Conservation (phyloP, 1,140 invertebrate species). For the Psilanteris sp. region DNA sequence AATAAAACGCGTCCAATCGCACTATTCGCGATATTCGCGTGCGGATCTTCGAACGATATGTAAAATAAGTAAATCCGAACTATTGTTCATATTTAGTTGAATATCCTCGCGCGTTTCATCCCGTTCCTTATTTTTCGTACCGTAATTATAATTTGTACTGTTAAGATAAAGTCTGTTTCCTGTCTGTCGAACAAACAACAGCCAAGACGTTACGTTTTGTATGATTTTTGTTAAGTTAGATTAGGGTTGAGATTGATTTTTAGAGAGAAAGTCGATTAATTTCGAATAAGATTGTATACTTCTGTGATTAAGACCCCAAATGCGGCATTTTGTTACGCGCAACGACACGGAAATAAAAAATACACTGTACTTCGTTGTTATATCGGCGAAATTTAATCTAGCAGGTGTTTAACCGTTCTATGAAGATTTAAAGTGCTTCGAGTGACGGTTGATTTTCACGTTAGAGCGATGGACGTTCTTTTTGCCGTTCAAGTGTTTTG, state of each 20-base stretch:
- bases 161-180: constrained; percentile 43
- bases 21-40: constrained; percentile 12
- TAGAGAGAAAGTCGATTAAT: not conserved
- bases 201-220: constrained; percentile 4
- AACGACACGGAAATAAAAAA: not conserved
- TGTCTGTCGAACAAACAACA: constrained; percentile 12
- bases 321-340: constrained; percentile 20
- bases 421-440: not conserved
- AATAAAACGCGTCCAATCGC: constrained; percentile 12
- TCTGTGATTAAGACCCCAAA: constrained; percentile 8
- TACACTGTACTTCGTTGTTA: constrained; percentile 1
- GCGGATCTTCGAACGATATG: constrained; percentile 3
- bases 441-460: constrained; percentile 10
- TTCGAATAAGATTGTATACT: constrained; percentile 7
- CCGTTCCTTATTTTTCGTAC: constrained; percentile 52
- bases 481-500: constrained; percentile 3
- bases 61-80: no score
- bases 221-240: constrained; percentile 1
- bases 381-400: not conserved
- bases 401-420: not conserved
- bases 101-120: constrained; percentile 23
- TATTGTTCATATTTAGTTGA: not conserved
- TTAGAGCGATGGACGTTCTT: constrained; percentile 19
- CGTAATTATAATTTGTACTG: constrained; percentile 42
- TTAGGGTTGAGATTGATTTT: constrained; percentile 1